phyloP scores from a whole-genome alignment of 1,140 invertebrate genomes.

The Sesamia nonagrioides region DNA sequence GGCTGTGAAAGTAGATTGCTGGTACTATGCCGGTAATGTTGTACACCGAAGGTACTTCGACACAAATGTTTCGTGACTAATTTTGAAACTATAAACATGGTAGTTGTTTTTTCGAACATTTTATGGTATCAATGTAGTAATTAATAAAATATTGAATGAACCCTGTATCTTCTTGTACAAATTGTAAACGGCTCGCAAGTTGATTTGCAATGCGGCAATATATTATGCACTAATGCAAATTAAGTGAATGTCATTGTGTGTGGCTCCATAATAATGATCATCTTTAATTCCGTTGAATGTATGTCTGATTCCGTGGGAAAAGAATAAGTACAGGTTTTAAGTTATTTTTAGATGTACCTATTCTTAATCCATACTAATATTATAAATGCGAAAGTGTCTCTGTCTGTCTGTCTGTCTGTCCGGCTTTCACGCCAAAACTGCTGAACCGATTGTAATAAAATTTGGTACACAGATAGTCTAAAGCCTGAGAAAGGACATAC shows the following conservation, averaged over 20 bases:
- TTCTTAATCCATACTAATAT: too few species aligned
- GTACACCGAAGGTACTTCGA: slow-evolving; percentile 19
- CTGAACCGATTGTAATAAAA: too few species aligned
- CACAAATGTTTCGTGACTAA: slow-evolving; percentile 21
- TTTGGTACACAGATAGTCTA: too few species aligned
- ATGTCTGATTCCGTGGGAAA: slow-evolving; percentile 18
- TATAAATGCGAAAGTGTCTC: too few species aligned
- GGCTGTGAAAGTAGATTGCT: slow-evolving; percentile 67
- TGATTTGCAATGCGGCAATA: slow-evolving; percentile 10
- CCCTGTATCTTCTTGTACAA: neutral
- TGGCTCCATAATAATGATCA: neutral
- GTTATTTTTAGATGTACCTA: too few species aligned
- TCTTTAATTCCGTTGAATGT: neutral
- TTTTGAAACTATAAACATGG: neutral
- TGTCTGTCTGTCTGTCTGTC: too few species aligned
- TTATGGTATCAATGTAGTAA: too few species aligned
- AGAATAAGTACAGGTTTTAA: neutral
- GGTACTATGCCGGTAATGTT: slow-evolving; percentile 1
- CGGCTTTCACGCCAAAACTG: too few species aligned
- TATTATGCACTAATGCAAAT: slow-evolving; percentile 20
- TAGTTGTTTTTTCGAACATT: too few species aligned
- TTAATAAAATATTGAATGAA: neutral
- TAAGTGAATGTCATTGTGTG: neutral
- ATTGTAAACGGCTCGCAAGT: neutral
- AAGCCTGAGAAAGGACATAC: too few species aligned